Conservation (phyloP, 2,113 vertebrate genomes). For the Atractosteus spatula region DNA sequence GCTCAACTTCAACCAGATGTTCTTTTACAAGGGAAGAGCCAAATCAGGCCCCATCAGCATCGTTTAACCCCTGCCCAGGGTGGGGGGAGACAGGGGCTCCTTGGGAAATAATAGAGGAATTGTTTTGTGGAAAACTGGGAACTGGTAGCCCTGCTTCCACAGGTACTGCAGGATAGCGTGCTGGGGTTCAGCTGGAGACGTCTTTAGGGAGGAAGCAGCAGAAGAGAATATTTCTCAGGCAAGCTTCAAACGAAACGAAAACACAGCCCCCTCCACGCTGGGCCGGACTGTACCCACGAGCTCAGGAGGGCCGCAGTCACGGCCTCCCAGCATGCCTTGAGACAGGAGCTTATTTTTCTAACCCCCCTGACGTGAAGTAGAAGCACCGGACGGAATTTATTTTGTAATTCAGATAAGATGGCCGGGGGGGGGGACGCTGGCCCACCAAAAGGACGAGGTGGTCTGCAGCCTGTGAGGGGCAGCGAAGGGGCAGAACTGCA, state of each 20-base stretch:
- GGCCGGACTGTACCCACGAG: conserved; percentile 16
- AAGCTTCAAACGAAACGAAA: conserved; percentile 52
- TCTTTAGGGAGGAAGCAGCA: conserved; percentile 25
- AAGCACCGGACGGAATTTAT: conserved; percentile 49
- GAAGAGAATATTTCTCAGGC: conserved; percentile 35
- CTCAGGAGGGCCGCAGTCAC: conserved; percentile 27
- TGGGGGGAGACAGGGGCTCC: conserved; percentile 12
- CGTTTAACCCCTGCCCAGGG: conserved; percentile 50
- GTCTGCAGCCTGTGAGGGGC: conserved; percentile 38
- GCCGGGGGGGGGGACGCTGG: conserved; percentile 44
- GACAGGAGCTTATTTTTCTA: conserved; percentile 54
- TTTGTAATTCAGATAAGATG: conserved; percentile 51
- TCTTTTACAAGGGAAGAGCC: conserved; percentile 45
- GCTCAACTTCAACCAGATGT: conserved; percentile 65
- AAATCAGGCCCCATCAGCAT: conserved; percentile 54
- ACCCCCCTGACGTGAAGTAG: conserved; percentile 50
- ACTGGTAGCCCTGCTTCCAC: conserved; percentile 60
- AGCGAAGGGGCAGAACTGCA: conserved; percentile 34
- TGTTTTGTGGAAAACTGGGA: conserved; percentile 49
- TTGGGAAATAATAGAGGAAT: conserved; percentile 59
- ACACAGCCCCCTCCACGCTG: background rate
- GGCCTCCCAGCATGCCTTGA: conserved; percentile 3
- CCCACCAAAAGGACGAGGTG: conserved; percentile 32
- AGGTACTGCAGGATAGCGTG: conserved; percentile 16
- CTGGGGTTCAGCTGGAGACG: too few relatives aligned